A percentile compares a stretch with the other conserved stretches of the same genome.
These are phyloP conservation scores for Eremobia ochroleuca DNA, from an alignment of 2,888 invertebrate species.

Conservation along the genomic window DNA sequence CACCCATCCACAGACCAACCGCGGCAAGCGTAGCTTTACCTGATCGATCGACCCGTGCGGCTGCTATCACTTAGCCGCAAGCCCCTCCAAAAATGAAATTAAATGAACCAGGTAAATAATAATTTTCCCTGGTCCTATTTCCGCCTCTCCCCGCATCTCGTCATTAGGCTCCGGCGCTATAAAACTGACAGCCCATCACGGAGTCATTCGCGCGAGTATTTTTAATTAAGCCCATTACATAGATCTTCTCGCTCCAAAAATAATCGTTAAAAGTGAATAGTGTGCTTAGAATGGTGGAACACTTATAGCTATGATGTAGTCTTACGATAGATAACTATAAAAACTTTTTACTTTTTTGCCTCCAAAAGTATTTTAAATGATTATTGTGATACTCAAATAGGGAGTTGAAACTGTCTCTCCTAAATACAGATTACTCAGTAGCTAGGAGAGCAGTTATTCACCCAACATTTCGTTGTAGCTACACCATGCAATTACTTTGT, in stretches of 20 bases:
- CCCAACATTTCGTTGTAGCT: no score
- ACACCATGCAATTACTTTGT: no score
- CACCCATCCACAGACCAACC: no score
- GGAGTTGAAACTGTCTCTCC: no score
- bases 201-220: conserved; percentile 64
- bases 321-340: not conserved
- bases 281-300: conserved; percentile 13
- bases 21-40: no score
- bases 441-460: no score
- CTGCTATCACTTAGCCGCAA: no score
- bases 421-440: no score
- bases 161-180: conserved; percentile 37
- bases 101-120: conserved; percentile 27
- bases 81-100: conserved; percentile 14
- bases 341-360: no score
- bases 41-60: no score
- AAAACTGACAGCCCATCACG: conserved; percentile 56
- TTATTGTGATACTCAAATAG: no score
- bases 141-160: conserved; percentile 12
- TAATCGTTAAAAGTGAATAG: conserved; percentile 62
- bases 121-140: conserved; percentile 26
- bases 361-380: no score
- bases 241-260: conserved; percentile 58
- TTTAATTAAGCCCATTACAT: conserved; percentile 72
- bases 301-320: not conserved